phyloP scores from a whole-genome alignment of 2,113 vertebrate species.

The Lates calcarifer region DNA sequence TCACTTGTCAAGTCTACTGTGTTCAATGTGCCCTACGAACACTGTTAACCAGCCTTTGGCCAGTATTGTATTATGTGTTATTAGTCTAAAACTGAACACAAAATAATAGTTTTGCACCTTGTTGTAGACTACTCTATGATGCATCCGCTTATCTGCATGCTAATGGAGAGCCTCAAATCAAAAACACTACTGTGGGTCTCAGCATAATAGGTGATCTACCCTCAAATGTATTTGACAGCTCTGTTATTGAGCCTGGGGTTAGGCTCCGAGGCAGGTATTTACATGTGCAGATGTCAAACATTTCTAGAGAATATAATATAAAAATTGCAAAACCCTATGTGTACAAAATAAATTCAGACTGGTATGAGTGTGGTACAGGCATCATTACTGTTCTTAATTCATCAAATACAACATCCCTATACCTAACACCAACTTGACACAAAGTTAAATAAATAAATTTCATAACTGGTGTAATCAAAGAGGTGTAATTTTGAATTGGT shows the following conservation, averaged over 20 bases:
- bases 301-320: background rate
- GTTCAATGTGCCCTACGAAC: background rate
- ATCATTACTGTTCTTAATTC: background rate
- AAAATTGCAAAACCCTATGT: background rate
- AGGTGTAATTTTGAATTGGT: too few species aligned
- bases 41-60: background rate
- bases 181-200: background rate
- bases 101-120: background rate
- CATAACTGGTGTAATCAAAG: too few species aligned
- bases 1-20: background rate
- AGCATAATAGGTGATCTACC: background rate
- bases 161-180: background rate
- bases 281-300: constrained; percentile 12
- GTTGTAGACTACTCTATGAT: background rate
- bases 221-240: constrained; percentile 15
- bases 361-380: background rate
- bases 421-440: background rate
- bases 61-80: background rate
- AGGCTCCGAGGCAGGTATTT: constrained; percentile 29
- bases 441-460: too few species aligned
- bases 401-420: background rate
- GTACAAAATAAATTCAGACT: background rate
- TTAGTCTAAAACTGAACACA: background rate
- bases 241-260: constrained; percentile 17
- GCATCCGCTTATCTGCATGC: too few species aligned